Base-by-base conservation (phyloP, 2,888 invertebrate species). In the Aethes cnicana region DNA sequence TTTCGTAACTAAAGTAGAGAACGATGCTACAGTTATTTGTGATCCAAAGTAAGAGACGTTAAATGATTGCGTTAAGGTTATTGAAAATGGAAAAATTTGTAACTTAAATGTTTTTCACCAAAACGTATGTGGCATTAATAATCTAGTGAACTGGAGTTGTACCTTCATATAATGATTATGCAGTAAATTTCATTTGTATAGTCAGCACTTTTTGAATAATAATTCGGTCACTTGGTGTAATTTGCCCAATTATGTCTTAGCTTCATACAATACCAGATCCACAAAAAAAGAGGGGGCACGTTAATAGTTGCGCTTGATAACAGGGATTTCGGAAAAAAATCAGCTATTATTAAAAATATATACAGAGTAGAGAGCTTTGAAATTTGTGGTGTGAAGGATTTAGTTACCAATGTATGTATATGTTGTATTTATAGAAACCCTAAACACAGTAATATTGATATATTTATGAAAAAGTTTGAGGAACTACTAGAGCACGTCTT, bases 381-480 rank as follows among this genome's bases (percentile, higher is more conserved):
- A 47, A 42, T 56, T 14, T 57, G 56, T 33, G 47, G 57, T 9
- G 16, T 43, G 1, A 52, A 18, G 26, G 48, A 57, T 23, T 3
- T n/a, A 1, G 36, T 33, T 0, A 42, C 43, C 3, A 23, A 39
- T 39, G 0, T 53, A 25, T 20, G 25, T 30, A 44, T 56, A 7
- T 36, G 42, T 16, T 56, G 56, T 41, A 39, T 36, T n/a, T 56
- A 56, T 18, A 26, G 54, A 20, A 54, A 11, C 9, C 16, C 33
- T 8, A 14, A 21, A 4, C 14, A 44, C 0, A 50, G 44, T 17
- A 35, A 46, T 32, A 46, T 52, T 30, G 44, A 43, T 9, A 11
- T 36, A 6, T 58, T 58, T 37, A 43, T 58, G 32, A 12, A 17
- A 9, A 17, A 46, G 14, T 17, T 56, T 8, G 56, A 58, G 17